Evolutionary conservation across 2,888 invertebrate genomes (phyloP).

Genomic region (Brenthis daphne): DNA sequence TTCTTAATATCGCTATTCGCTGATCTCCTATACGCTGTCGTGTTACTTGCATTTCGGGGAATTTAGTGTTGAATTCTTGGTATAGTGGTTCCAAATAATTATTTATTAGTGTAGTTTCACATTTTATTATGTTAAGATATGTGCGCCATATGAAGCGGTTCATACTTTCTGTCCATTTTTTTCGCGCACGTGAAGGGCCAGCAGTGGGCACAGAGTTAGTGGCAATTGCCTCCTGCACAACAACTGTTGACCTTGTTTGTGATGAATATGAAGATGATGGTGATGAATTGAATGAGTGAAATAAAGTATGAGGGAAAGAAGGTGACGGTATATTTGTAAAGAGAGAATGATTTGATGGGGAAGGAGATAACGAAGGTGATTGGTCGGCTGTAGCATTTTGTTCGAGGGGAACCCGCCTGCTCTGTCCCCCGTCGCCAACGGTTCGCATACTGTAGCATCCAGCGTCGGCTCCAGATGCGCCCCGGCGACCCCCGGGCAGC

Average conservation of each 20-base stretch:
- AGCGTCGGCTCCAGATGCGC: too few relatives aligned
- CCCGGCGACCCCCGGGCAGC: too few relatives aligned
- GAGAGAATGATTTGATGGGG: not conserved
- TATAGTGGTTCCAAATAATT: constrained; percentile 31
- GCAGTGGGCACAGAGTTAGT: constrained; percentile 17
- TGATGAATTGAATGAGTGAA: not conserved
- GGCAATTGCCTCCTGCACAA: constrained; percentile 19
- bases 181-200: constrained; percentile 10
- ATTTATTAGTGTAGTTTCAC: constrained; percentile 23
- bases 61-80: constrained; percentile 30
- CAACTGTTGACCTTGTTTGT: constrained; percentile 3
- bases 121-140: constrained; percentile 23
- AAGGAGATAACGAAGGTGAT: not conserved
- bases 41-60: constrained; percentile 35
- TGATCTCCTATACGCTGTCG: constrained; percentile 41
- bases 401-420: too few relatives aligned
- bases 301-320: not conserved
- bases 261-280: not conserved
- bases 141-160: constrained; percentile 23
- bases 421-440: too few relatives aligned
- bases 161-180: constrained; percentile 16
- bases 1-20: constrained; percentile 37
- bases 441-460: too few relatives aligned
- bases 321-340: not conserved
- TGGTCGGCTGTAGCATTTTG: not conserved